Percentiles rank a stretch among this genome's conserved stretches.
phyloP scores from a whole-genome alignment of 2,797 vertebrate genomes.

The Menidia menidia region DNA sequence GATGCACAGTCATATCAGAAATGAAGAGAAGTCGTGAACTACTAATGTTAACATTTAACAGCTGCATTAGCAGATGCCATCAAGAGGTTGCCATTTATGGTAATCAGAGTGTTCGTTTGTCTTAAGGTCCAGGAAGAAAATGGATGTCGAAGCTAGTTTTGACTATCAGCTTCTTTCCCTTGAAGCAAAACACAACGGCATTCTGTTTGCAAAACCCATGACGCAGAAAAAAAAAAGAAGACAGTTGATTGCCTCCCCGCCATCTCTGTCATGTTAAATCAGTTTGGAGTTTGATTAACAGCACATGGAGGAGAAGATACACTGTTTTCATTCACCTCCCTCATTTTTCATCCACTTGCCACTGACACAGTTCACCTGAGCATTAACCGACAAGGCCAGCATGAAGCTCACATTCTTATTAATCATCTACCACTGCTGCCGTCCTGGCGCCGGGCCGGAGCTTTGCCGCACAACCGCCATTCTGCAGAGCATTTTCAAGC shows the following conservation, averaged over 20 bases:
- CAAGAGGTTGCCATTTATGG: constrained; percentile 17
- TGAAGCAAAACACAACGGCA: constrained; percentile 27
- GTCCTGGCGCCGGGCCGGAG: not conserved
- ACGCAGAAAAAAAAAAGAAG: constrained; percentile 27
- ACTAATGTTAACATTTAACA: constrained; percentile 17
- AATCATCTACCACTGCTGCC: constrained; percentile 26
- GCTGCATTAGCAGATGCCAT: constrained; percentile 14
- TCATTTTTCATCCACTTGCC: constrained; percentile 38
- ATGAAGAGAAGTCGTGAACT: constrained; percentile 23
- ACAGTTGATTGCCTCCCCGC: constrained; percentile 47
- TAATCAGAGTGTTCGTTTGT: constrained; percentile 31
- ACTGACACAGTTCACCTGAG: constrained; percentile 33
- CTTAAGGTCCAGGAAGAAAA: constrained; percentile 2
- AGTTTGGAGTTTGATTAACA: constrained; percentile 52
- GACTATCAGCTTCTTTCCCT: not conserved
- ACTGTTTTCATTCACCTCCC: constrained; percentile 29
- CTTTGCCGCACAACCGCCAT: not conserved
- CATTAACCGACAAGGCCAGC: constrained; percentile 15
- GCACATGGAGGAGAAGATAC: constrained; percentile 17
- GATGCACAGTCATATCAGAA: constrained; percentile 24
- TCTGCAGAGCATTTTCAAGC: constrained; percentile 4
- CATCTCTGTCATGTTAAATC: constrained; percentile 60
- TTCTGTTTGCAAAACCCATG: constrained; percentile 50
- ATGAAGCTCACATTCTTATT: constrained; percentile 6
- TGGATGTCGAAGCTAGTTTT: constrained; percentile 6